Conservation (phyloP, 2,797 vertebrate species). For the Parauchenoglanis punctatus region DNA sequence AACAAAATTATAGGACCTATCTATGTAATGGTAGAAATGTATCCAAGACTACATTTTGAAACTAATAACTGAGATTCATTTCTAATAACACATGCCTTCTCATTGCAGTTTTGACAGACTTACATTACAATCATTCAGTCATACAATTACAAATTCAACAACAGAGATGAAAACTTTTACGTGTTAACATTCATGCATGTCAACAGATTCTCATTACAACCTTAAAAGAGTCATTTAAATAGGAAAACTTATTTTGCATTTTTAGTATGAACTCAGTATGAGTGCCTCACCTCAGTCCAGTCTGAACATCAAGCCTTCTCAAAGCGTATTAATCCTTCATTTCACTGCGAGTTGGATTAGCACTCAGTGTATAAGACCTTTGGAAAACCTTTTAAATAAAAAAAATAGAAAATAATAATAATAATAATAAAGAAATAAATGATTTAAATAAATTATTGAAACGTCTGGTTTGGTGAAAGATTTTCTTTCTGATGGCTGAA, state of each 20-base stretch:
- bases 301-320: not conserved
- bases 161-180: not conserved
- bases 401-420: too few relatives aligned
- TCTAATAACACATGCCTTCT: not conserved
- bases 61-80: not conserved
- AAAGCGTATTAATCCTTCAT: not conserved
- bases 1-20: not conserved
- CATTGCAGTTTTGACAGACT: not conserved
- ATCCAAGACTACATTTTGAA: not conserved
- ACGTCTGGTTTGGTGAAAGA: not conserved
- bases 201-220: not conserved
- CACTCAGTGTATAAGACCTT: not conserved
- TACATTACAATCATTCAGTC: not conserved
- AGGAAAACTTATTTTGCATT: not conserved
- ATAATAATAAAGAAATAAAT: not conserved
- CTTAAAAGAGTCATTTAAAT: not conserved
- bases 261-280: too few relatives aligned
- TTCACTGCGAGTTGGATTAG: not conserved
- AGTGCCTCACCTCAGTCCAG: not conserved
- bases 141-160: not conserved
- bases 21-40: not conserved
- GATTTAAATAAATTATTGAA: not conserved
- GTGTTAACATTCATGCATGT: too few relatives aligned
- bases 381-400: not conserved
- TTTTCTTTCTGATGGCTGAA: not conserved